These are phyloP conservation scores for Catharus fuscescens DNA, from an alignment of 2,113 vertebrate species.

Conservation along the genomic window DNA sequence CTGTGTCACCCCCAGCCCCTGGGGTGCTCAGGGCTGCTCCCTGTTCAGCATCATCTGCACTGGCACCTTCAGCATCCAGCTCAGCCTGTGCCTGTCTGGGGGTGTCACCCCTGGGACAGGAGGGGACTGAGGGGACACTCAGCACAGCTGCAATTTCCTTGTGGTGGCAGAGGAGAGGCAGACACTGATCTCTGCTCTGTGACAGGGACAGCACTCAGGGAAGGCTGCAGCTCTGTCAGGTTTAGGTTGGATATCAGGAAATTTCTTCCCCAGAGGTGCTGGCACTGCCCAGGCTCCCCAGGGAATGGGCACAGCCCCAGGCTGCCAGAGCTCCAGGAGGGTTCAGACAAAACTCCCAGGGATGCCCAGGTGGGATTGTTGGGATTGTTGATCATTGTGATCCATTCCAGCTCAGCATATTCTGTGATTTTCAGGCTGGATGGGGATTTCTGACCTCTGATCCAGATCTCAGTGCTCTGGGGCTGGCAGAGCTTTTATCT, in stretches of 20 bases:
- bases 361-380: not conserved
- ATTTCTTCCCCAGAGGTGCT: not conserved
- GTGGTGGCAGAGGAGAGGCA: not conserved
- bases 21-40: not conserved
- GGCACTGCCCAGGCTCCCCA: not conserved
- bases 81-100: fast-evolving
- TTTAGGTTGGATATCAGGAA: fast-evolving
- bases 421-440: not conserved
- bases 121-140: not conserved
- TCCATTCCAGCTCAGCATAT: not conserved
- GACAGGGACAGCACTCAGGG: not conserved
- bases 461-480: not conserved
- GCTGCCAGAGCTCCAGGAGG: not conserved
- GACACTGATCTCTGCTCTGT: not conserved
- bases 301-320: fast-evolving
- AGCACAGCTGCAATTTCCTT: not conserved
- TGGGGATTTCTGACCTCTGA: not conserved
- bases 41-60: not conserved
- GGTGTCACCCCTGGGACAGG: not conserved
- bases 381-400: not conserved
- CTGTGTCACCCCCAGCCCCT: fast-evolving
- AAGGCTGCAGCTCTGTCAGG: not conserved
- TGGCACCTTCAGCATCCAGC: not conserved
- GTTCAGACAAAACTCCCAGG: fast-evolving
- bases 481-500: not conserved